Evolutionary conservation across 2,797 vertebrate genomes (phyloP).

Genomic region (Microctenopoma stevenorrisi): DNA sequence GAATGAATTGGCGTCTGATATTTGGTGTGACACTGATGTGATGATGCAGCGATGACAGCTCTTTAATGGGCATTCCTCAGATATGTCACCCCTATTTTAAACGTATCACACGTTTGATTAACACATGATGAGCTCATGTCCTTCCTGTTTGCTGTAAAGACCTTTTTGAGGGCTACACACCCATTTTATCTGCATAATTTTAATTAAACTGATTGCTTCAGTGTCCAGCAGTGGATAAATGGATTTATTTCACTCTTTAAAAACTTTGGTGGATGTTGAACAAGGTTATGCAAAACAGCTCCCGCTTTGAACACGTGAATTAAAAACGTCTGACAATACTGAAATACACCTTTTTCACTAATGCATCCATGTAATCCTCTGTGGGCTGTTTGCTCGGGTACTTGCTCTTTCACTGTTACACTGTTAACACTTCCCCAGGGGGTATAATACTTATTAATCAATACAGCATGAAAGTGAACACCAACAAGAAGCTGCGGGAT

Average conservation of each 20-base stretch:
- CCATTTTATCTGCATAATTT: conserved; percentile 47
- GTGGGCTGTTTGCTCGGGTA: conserved; percentile 30
- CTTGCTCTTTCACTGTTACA: conserved; percentile 28
- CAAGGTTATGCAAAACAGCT: conserved; percentile 25
- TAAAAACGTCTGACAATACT: conserved; percentile 21
- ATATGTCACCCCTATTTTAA: conserved; percentile 1
- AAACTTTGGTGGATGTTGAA: conserved; percentile 21
- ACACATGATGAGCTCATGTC: neutral
- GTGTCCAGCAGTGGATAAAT: conserved; percentile 26
- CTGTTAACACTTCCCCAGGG: conserved; percentile 44
- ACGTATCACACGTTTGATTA: neutral
- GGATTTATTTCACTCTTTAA: conserved; percentile 32
- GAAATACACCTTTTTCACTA: conserved; percentile 32
- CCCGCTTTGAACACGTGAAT: conserved; percentile 11
- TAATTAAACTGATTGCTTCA: conserved; percentile 45
- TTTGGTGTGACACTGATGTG: neutral
- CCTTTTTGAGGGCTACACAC: conserved; percentile 17
- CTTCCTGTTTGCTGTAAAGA: neutral
- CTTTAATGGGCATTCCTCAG: neutral
- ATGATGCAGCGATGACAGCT: neutral
- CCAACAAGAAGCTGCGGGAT: conserved; percentile 40
- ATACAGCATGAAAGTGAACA: conserved; percentile 55
- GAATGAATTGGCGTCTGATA: neutral
- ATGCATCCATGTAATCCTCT: conserved; percentile 36
- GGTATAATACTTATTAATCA: conserved; percentile 59